These are phyloP conservation scores for Xylota segnis DNA, from an alignment of 2,888 invertebrate genomes.

Conservation along the genomic window DNA sequence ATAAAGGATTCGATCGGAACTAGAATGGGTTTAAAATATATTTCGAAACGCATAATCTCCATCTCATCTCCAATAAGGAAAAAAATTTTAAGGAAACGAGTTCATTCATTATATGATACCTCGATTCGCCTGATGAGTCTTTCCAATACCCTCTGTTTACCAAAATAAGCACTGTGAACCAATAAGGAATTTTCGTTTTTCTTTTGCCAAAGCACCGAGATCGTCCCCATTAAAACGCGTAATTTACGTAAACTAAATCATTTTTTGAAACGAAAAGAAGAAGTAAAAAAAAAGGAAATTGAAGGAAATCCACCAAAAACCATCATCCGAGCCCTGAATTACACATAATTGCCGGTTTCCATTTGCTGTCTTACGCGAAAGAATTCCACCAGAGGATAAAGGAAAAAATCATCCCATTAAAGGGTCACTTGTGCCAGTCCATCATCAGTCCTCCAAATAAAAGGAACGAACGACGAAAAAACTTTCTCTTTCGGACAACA, in stretches of 20 bases:
- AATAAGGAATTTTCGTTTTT: background rate
- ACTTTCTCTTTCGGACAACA: conserved; percentile 70
- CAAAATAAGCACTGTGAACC: conserved; percentile 15
- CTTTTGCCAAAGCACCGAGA: conserved; percentile 10
- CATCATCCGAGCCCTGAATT: conserved; percentile 60
- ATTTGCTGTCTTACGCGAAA: conserved; percentile 45
- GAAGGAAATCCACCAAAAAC: conserved; percentile 30
- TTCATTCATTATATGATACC: background rate
- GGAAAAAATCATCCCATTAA: conserved; percentile 55
- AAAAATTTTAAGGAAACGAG: background rate
- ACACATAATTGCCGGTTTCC: conserved; percentile 67
- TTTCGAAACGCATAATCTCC: too few relatives aligned
- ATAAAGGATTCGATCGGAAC: too few relatives aligned
- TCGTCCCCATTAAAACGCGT: conserved; percentile 63
- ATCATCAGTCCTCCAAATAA: conserved; percentile 54
- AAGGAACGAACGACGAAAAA: conserved; percentile 57
- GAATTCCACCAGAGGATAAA: conserved; percentile 38
- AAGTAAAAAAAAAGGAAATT: background rate
- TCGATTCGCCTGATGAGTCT: background rate
- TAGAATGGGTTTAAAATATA: too few relatives aligned
- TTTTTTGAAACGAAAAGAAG: conserved; percentile 36
- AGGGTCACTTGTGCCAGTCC: conserved; percentile 72
- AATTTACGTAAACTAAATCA: conserved; percentile 72
- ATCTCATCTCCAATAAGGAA: too few relatives aligned
- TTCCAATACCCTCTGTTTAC: conserved; percentile 7